Conservation (phyloP, 2,888 invertebrate species). For the Euplagia quadripunctaria region DNA sequence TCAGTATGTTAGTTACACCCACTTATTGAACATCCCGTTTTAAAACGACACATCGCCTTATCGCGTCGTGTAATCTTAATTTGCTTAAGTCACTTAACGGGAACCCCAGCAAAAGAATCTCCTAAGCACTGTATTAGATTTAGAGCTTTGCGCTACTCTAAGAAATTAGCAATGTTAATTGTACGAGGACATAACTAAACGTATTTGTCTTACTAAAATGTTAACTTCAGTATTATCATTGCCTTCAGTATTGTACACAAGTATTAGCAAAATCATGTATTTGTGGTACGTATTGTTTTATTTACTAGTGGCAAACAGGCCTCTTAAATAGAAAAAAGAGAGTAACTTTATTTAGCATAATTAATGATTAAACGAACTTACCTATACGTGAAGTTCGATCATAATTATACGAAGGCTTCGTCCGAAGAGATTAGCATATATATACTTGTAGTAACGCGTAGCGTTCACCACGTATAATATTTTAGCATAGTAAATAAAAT, state of each 20-base stretch:
- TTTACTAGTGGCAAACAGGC: too few species aligned
- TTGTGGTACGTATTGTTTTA: not conserved
- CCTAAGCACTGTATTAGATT: constrained; percentile 50
- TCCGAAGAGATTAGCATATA: too few species aligned
- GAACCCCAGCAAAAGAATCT: constrained; percentile 50
- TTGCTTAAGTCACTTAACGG: constrained; percentile 55
- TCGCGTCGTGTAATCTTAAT: constrained; percentile 53
- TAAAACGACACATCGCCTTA: constrained; percentile 48
- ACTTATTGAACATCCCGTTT: constrained; percentile 53
- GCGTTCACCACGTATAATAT: too few species aligned
- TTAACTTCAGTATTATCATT: not conserved
- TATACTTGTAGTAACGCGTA: too few species aligned
- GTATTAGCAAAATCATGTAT: not conserved
- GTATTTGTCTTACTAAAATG: not conserved
- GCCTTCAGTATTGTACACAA: not conserved
- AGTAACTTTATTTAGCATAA: too few species aligned
- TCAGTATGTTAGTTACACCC: constrained; percentile 40
- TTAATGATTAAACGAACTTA: too few species aligned
- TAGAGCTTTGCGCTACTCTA: constrained; percentile 30
- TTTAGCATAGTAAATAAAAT: too few species aligned
- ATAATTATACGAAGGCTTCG: too few species aligned
- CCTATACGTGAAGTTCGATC: too few species aligned
- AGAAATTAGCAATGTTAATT: constrained; percentile 49
- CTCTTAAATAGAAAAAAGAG: too few species aligned
- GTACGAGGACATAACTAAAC: constrained; percentile 20